Percentiles rank a stretch among this genome's conserved stretches.
These are phyloP conservation scores for Drosophila fulvimacula DNA, from an alignment of 2,888 invertebrate species.

Conservation along the genomic window DNA sequence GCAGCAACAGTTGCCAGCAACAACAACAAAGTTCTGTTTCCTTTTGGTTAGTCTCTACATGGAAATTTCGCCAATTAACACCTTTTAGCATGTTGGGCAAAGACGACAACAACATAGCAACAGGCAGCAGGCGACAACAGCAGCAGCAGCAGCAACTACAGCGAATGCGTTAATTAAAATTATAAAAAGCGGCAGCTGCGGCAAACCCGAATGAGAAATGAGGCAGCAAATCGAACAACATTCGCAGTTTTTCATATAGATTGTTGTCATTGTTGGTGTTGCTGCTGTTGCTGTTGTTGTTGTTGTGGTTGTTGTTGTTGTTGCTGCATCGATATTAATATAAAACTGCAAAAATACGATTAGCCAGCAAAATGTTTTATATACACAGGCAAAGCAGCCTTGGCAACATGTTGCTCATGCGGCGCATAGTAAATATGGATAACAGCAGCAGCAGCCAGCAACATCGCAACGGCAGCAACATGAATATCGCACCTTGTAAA, in stretches of 20 bases:
- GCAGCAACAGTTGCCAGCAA: slow-evolving; percentile 2
- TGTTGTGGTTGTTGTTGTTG: slow-evolving; percentile 22
- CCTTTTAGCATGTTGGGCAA: slow-evolving; percentile 82
- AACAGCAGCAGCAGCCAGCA: slow-evolving; percentile 50
- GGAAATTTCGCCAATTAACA: slow-evolving; percentile 84
- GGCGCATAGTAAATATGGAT: slow-evolving; percentile 76
- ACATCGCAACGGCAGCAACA: slow-evolving; percentile 64
- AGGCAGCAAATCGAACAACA: slow-evolving; percentile 55
- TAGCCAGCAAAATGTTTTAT: slow-evolving; percentile 67
- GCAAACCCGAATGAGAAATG: slow-evolving; percentile 65
- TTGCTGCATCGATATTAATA: slow-evolving; percentile 67
- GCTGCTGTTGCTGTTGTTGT: neutral
- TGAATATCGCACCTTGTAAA: slow-evolving; percentile 84
- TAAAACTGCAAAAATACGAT: slow-evolving; percentile 75
- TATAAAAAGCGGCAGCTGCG: slow-evolving; percentile 63
- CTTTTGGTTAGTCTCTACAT: slow-evolving; percentile 77
- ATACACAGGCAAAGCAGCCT: slow-evolving; percentile 32
- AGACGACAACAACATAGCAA: slow-evolving; percentile 60
- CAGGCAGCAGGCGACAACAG: slow-evolving; percentile 54
- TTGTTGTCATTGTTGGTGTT: slow-evolving; percentile 25
- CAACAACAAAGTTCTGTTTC: slow-evolving; percentile 42
- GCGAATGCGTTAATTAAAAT: slow-evolving; percentile 73
- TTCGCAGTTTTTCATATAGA: slow-evolving; percentile 46
- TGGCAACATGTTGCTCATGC: slow-evolving; percentile 76
- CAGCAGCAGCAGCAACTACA: slow-evolving; percentile 46